Percentiles rank a stretch among this genome's conserved stretches.
Evolutionary conservation across 2,797 vertebrate genomes (phyloP).

Genomic region (Sebastiscus tertius): DNA sequence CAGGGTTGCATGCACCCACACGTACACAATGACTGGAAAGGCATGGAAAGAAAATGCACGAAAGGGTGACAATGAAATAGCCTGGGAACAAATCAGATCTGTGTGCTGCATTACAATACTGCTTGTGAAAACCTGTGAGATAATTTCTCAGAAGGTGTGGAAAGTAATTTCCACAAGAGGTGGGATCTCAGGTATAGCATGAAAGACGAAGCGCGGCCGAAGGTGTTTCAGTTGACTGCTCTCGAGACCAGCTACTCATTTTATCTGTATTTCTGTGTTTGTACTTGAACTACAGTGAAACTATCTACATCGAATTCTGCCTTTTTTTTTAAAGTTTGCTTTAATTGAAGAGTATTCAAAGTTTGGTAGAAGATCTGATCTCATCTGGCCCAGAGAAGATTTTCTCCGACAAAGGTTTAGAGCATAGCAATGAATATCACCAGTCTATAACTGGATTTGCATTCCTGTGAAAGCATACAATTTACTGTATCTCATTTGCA

Average conservation of each 20-base stretch:
- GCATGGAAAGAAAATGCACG: background rate
- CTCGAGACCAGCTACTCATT: no score
- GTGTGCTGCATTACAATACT: constrained; percentile 3
- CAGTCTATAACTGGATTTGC: background rate
- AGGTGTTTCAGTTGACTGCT: no score
- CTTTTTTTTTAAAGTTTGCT: no score
- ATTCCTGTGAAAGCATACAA: background rate
- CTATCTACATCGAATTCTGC: no score
- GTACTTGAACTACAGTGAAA: no score
- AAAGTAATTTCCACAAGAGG: background rate
- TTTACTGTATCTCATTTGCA: background rate
- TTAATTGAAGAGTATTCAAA: no score
- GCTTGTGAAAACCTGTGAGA: background rate
- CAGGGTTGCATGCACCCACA: constrained; percentile 8
- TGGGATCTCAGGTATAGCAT: no score
- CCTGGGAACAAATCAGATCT: background rate
- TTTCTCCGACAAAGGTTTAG: background rate
- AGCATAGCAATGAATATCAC: background rate
- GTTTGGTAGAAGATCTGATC: no score
- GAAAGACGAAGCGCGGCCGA: no score
- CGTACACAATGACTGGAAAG: background rate
- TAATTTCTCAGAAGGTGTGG: background rate
- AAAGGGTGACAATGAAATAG: background rate
- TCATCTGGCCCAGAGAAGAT: no score
- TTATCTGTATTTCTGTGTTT: no score